These are phyloP conservation scores for Porites australiensis DNA, from an alignment of 64 coral and sea anemone species.

Conservation along the genomic window DNA sequence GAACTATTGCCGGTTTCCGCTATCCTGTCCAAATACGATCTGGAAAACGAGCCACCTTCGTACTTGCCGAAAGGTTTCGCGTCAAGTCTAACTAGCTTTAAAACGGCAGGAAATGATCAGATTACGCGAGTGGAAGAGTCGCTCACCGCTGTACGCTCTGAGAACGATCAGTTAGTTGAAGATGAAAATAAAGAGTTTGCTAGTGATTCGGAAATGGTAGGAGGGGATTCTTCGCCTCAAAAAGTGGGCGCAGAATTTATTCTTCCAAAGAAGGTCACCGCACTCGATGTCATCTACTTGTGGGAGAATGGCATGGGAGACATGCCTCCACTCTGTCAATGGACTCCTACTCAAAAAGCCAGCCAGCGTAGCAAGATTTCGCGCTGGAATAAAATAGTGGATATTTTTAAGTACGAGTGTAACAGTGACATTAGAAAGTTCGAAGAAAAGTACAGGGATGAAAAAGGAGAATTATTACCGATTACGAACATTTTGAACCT, in stretches of 20 bases:
- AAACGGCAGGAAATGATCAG: neutral
- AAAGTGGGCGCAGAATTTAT: conserved; percentile 76
- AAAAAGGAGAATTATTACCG: conserved; percentile 85
- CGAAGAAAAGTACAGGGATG: conserved; percentile 97
- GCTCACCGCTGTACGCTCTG: neutral
- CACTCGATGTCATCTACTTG: conserved; percentile 90
- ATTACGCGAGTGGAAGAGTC: neutral
- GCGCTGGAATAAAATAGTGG: conserved; percentile 95
- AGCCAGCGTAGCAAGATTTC: conserved; percentile 95
- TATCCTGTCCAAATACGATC: conserved; percentile 94
- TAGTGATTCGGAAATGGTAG: conserved; percentile 49
- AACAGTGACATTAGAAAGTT: conserved; percentile 84
- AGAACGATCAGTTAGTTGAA: neutral
- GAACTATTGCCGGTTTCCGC: conserved; percentile 94
- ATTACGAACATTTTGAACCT: conserved; percentile 94
- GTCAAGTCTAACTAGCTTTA: neutral
- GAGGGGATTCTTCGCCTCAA: conserved; percentile 27
- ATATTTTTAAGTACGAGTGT: conserved; percentile 96
- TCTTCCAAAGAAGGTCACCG: conserved; percentile 89
- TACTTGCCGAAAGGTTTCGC: conserved; percentile 46
- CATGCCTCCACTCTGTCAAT: conserved; percentile 91
- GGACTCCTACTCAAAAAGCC: conserved; percentile 83
- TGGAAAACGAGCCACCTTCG: conserved; percentile 85
- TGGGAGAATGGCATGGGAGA: conserved; percentile 95
- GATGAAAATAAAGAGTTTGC: conserved; percentile 17